Conservation (phyloP, 2,888 invertebrate genomes). For the Punctoribates punctum region DNA sequence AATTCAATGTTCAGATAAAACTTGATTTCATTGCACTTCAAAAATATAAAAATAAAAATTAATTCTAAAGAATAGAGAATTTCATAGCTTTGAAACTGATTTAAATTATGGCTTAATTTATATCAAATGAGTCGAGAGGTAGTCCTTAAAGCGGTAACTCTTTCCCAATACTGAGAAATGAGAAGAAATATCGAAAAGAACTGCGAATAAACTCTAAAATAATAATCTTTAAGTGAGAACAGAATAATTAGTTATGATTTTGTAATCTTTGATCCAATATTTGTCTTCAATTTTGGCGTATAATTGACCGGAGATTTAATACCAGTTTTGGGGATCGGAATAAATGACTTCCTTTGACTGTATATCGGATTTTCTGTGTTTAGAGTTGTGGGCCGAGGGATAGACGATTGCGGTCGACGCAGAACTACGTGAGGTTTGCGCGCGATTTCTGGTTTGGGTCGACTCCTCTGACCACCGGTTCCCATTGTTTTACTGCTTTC, state of each 20-base stretch:
- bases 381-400: slow-evolving; percentile 25
- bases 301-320: slow-evolving; percentile 4
- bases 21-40: no score
- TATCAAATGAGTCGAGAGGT: no score
- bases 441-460: background rate
- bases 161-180: no score
- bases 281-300: background rate
- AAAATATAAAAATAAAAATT: no score
- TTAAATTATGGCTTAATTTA: slow-evolving; percentile 14
- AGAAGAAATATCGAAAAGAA: no score
- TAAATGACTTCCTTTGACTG: slow-evolving; percentile 38
- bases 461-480: background rate
- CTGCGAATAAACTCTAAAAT: no score
- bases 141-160: no score
- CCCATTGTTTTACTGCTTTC: background rate
- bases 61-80: no score
- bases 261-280: background rate
- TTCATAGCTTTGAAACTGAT: background rate
- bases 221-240: no score
- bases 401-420: slow-evolving; percentile 2
- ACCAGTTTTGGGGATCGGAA: slow-evolving; percentile 42
- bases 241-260: no score
- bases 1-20: no score
- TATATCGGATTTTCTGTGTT: slow-evolving; percentile 4
- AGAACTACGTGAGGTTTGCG: slow-evolving; percentile 11